Conservation (phyloP, 2,113 vertebrate genomes). For the Monopterus albus region DNA sequence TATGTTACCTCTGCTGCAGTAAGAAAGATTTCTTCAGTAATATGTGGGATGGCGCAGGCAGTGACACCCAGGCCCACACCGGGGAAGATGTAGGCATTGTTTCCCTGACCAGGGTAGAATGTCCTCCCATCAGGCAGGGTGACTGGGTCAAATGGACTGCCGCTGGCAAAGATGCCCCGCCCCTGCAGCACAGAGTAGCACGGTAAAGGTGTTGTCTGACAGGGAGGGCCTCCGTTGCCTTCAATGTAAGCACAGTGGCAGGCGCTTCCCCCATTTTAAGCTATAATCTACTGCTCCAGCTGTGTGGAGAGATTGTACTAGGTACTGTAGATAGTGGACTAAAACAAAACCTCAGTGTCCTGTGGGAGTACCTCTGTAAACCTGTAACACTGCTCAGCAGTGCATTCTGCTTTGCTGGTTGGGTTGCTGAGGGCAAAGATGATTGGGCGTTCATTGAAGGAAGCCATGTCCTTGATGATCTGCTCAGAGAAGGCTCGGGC, state of each 20-base stretch:
- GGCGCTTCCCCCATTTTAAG: too few relatives aligned
- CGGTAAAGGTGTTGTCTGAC: too few relatives aligned
- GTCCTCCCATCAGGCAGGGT: slow-evolving; percentile 88
- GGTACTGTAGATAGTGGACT: too few relatives aligned
- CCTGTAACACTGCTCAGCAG: slow-evolving; percentile 95
- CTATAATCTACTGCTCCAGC: too few relatives aligned
- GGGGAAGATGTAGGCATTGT: slow-evolving; percentile 98
- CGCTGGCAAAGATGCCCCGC: slow-evolving; percentile 94
- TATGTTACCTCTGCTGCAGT: slow-evolving; percentile 90
- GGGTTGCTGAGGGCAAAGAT: slow-evolving; percentile 99
- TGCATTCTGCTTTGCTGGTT: slow-evolving; percentile 98
- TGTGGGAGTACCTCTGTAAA: slow-evolving; percentile 87
- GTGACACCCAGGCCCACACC: slow-evolving; percentile 91
- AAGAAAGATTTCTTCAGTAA: slow-evolving; percentile 89
- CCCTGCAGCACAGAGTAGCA: slow-evolving; percentile 80
- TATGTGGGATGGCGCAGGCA: slow-evolving; percentile 86
- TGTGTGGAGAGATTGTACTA: too few relatives aligned
- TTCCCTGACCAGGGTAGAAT: slow-evolving; percentile 94
- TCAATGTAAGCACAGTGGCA: too few relatives aligned
- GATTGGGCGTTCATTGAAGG: slow-evolving; percentile 90
- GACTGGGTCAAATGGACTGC: slow-evolving; percentile 95
- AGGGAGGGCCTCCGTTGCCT: too few relatives aligned
- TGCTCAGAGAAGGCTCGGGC: slow-evolving; percentile 91
- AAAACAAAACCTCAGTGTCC: background rate
- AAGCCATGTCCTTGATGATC: slow-evolving; percentile 93